Percentiles rank a stretch among this genome's conserved stretches.
phyloP scores from a whole-genome alignment of 2,888 invertebrate genomes.

The Anorthoa munda region DNA sequence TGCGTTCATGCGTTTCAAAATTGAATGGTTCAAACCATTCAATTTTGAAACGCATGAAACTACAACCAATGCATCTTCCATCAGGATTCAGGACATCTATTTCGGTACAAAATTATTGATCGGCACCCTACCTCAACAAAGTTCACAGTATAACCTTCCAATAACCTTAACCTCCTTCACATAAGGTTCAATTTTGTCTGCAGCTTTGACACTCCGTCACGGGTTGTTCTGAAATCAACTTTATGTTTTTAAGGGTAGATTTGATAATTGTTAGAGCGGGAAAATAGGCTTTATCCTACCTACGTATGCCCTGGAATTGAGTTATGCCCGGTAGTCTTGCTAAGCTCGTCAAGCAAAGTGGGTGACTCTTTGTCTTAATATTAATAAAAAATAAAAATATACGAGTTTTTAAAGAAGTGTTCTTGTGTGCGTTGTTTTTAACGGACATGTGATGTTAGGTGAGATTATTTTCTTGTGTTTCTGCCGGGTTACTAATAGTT shows the following conservation, averaged over 20 bases:
- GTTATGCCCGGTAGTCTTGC: conserved; percentile 30
- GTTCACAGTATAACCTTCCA: background rate
- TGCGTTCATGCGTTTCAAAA: too few species aligned
- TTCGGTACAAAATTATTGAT: conserved; percentile 28
- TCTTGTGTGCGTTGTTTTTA: background rate
- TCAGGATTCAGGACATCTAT: background rate
- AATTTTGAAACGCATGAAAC: background rate
- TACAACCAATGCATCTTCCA: background rate
- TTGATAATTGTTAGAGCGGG: background rate
- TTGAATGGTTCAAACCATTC: too few species aligned
- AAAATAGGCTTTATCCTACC: background rate
- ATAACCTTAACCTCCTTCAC: rapidly evolving
- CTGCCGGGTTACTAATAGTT: too few species aligned
- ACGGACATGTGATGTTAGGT: background rate
- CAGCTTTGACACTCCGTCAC: background rate
- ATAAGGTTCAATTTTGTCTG: conserved; percentile 2
- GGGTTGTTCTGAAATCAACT: background rate
- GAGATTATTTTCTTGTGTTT: background rate
- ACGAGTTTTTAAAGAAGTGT: background rate
- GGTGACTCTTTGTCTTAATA: background rate
- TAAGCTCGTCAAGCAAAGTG: background rate
- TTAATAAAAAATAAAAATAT: background rate
- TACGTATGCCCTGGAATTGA: conserved; percentile 8
- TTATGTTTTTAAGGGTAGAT: rapidly evolving
- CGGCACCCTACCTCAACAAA: conserved; percentile 8